phyloP scores from a whole-genome alignment of 2,113 vertebrate genomes.

The Aptenodytes forsteri region DNA sequence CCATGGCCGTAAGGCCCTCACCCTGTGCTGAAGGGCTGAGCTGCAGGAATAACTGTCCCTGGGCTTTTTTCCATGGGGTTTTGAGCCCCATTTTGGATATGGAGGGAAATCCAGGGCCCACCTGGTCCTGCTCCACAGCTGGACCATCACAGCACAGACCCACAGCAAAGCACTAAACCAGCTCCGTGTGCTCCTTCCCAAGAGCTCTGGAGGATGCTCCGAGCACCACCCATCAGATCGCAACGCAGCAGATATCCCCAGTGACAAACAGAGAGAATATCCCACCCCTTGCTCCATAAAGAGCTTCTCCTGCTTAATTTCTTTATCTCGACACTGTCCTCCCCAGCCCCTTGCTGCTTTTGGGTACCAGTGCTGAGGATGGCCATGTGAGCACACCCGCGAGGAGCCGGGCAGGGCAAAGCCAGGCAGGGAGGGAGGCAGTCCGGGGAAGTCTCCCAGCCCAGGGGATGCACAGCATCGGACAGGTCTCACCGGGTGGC shows the following conservation, averaged over 20 bases:
- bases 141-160: rapidly evolving
- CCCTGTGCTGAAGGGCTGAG: neutral
- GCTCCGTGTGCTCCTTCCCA: neutral
- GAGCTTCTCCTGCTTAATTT: neutral
- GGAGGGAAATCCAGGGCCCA: neutral
- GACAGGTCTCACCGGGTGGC: neutral
- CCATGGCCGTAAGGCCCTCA: rapidly evolving
- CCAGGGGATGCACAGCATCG: neutral
- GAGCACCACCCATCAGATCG: rapidly evolving
- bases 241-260: neutral
- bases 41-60: rapidly evolving
- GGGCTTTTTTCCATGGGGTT: neutral
- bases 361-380: neutral
- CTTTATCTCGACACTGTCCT: neutral
- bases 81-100: neutral
- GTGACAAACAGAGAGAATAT: neutral
- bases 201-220: neutral
- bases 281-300: neutral
- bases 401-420: neutral
- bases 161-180: neutral
- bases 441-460: neutral
- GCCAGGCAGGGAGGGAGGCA: rapidly evolving
- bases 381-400: rapidly evolving
- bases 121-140: neutral
- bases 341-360: neutral